Base-by-base conservation (phyloP, 64 coral and sea anemone genomes). In the Dendronephthya gigantea region DNA sequence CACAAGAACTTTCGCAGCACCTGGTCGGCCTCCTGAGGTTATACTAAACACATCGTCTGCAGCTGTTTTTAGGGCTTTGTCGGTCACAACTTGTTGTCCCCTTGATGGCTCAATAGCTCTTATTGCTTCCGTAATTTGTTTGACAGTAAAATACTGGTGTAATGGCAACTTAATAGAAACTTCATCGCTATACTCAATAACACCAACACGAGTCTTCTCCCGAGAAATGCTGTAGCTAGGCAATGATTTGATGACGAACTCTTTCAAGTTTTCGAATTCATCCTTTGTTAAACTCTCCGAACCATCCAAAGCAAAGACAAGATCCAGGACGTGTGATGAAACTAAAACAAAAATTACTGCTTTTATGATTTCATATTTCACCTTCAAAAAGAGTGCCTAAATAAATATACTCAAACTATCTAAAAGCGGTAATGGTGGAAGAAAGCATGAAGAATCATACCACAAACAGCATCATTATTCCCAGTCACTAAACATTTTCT, bases 231-330 rank as follows among this genome's bases (percentile, higher is more conserved):
- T 84, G 40, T 90, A 90, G 35, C 35, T 39, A 36, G 36, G 52
- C 23, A 90, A 37, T 12, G 84, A 79, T 8, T 28, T n/a, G 33
- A 55, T 84, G 9, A 90, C 35, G 34, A 72, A 39, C 37, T 90
- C 68, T 81, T 90, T 90, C 38, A 90, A 48, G 31, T 90, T 85
- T 4, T 81, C 48, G 41, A 90, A 90, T 8, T 83, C 75, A n/a
- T 81, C 88, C 15, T 68, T 59, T 9, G 58, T 68, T 23, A 85
- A 68, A 28, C 49, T 81, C 30, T 68, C 68, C 0, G 88, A 83
- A 14, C 83, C 35, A 81, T 84, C 84, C 35, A 90, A 49, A 41
- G 36, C 88, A 52, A 90, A 90, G 2, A 83, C 88, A 85, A 90
- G 83, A 39, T 90, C 88, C 31, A 90, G 33, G 51, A 79, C 88